Evolutionary conservation across 37 sponge, comb jelly and placozoan genomes (phyloP).

Genomic region (Mnemiopsis leidyi): DNA sequence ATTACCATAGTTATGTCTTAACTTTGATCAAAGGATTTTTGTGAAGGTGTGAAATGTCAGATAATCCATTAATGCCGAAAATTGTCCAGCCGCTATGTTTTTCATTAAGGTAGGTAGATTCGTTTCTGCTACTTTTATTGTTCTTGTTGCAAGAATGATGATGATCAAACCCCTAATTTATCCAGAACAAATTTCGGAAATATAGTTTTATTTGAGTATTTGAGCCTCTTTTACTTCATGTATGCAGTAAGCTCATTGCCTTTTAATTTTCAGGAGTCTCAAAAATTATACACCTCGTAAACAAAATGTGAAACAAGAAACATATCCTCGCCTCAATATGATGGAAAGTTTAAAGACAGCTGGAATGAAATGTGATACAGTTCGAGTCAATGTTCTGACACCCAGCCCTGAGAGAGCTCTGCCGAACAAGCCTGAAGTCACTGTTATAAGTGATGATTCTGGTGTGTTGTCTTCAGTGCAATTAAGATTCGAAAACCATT

Average conservation of each 20-base stretch:
- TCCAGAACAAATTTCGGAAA: no score
- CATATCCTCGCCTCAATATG: background rate
- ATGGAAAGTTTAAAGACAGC: background rate
- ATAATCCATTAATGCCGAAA: background rate
- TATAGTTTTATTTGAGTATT: no score
- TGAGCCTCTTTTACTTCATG: no score
- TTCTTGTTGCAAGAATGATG: no score
- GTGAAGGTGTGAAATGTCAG: background rate
- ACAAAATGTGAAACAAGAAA: background rate
- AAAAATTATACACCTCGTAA: background rate
- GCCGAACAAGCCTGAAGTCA: background rate
- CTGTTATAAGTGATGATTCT: background rate
- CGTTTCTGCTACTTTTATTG: no score
- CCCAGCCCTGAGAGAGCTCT: background rate
- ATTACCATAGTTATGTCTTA: no score
- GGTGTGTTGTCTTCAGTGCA: background rate
- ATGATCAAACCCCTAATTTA: no score
- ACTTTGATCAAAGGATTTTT: no score
- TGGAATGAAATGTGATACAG: background rate
- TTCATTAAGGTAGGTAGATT: conserved; percentile 14
- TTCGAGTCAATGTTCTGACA: background rate
- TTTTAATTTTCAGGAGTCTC: background rate
- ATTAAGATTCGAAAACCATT: no score
- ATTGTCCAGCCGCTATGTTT: background rate
- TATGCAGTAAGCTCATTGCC: no score